phyloP scores from a whole-genome alignment of 2,113 vertebrate species.

The Garra rufa region DNA sequence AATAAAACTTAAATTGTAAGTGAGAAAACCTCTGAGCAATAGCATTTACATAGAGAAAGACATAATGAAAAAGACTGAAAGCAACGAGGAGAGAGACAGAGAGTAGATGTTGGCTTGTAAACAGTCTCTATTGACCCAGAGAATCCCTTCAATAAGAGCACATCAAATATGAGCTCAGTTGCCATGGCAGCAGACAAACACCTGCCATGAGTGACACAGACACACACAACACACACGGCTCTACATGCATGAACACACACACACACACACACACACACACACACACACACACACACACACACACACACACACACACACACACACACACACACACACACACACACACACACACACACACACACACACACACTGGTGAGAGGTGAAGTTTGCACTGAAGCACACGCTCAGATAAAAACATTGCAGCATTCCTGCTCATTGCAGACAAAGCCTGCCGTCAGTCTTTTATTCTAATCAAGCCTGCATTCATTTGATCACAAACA shows the following conservation, averaged over 20 bases:
- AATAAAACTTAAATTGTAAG: background rate
- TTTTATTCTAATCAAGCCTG: too few relatives aligned
- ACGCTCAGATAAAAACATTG: too few relatives aligned
- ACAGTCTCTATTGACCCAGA: conserved; percentile 28
- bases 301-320: conserved; percentile 56
- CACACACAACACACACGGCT: conserved; percentile 31
- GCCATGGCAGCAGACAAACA: conserved; percentile 51
- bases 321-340: too few relatives aligned
- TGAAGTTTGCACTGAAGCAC: conserved; percentile 39
- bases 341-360: conserved; percentile 57
- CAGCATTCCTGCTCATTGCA: background rate
- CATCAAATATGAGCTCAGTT: conserved; percentile 35
- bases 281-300: conserved; percentile 43
- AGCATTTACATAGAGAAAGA: background rate
- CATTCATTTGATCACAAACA: too few relatives aligned
- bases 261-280: conserved; percentile 59
- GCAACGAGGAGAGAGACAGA: background rate
- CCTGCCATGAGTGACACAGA: conserved; percentile 54
- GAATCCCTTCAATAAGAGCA: conserved; percentile 34
- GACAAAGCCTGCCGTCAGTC: background rate
- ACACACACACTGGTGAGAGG: conserved; percentile 53
- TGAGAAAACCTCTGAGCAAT: background rate
- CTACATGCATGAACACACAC: conserved; percentile 35
- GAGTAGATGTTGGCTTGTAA: conserved; percentile 5
- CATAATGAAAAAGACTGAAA: background rate